Evolutionary conservation across 2,797 vertebrate species (phyloP).

Genomic region (Notolabrus celidotus): DNA sequence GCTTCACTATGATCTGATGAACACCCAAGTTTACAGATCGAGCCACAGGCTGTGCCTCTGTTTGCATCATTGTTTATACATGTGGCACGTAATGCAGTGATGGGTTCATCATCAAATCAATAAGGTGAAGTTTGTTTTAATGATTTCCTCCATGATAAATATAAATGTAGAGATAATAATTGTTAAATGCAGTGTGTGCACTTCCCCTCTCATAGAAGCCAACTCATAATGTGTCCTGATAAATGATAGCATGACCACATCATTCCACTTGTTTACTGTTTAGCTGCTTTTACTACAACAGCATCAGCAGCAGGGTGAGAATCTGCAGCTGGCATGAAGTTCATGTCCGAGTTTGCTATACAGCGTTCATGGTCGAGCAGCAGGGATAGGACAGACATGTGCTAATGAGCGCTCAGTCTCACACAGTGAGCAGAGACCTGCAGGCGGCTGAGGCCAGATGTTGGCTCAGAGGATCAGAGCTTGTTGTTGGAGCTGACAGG

Average conservation of each 20-base stretch:
- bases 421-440: conserved; percentile 23
- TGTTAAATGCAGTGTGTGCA: too few relatives aligned
- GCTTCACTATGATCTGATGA: conserved; percentile 1
- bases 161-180: neutral
- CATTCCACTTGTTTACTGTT: neutral
- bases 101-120: too few relatives aligned
- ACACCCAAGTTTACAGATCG: conserved; percentile 5
- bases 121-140: too few relatives aligned
- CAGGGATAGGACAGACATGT: neutral
- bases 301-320: neutral
- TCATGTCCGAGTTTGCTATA: conserved; percentile 8
- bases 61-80: too few relatives aligned
- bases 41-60: neutral
- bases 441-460: conserved; percentile 49
- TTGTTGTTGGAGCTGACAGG: conserved; percentile 36
- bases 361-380: conserved; percentile 38
- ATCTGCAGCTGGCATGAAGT: too few relatives aligned
- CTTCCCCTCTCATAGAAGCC: too few relatives aligned
- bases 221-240: too few relatives aligned
- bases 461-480: neutral
- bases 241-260: neutral
- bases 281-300: neutral
- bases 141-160: neutral
- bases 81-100: too few relatives aligned
- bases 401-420: conserved; percentile 19